Conservation (phyloP, 2,113 vertebrate species). For the Laticauda laticaudata region DNA sequence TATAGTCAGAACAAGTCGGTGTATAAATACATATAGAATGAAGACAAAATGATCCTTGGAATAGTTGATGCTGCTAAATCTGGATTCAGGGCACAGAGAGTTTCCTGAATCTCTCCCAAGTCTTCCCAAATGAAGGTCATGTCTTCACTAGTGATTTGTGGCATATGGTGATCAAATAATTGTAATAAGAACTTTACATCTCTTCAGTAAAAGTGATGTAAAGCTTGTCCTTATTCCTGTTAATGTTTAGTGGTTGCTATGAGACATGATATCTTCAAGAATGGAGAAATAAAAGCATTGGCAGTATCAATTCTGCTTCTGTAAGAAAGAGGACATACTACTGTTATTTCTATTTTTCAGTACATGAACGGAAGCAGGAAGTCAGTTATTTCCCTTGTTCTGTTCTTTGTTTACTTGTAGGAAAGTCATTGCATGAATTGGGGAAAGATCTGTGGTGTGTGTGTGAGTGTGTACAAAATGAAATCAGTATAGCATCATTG, state of each 20-base stretch:
- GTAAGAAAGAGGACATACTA: conserved; percentile 23
- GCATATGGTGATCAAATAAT: background rate
- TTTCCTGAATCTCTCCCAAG: background rate
- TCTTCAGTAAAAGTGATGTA: background rate
- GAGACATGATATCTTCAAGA: background rate
- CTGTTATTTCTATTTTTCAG: conserved; percentile 44
- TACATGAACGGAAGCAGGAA: conserved; percentile 62
- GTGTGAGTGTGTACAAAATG: background rate
- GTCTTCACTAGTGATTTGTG: background rate
- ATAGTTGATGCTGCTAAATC: background rate
- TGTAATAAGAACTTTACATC: background rate
- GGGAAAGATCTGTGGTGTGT: conserved; percentile 36
- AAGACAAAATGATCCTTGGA: background rate
- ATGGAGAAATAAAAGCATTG: background rate
- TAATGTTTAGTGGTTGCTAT: background rate
- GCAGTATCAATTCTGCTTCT: background rate
- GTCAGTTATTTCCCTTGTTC: conserved; percentile 47
- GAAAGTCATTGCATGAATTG: conserved; percentile 41
- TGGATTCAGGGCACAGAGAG: background rate
- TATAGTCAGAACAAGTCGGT: background rate
- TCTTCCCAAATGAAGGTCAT: background rate
- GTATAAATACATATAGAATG: background rate
- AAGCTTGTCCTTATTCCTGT: background rate
- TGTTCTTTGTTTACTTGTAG: conserved; percentile 42
- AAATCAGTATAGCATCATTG: conserved; percentile 14